Base-by-base conservation (phyloP, 92 coral and sea anemone species). In the Blastomussa wellsi region DNA sequence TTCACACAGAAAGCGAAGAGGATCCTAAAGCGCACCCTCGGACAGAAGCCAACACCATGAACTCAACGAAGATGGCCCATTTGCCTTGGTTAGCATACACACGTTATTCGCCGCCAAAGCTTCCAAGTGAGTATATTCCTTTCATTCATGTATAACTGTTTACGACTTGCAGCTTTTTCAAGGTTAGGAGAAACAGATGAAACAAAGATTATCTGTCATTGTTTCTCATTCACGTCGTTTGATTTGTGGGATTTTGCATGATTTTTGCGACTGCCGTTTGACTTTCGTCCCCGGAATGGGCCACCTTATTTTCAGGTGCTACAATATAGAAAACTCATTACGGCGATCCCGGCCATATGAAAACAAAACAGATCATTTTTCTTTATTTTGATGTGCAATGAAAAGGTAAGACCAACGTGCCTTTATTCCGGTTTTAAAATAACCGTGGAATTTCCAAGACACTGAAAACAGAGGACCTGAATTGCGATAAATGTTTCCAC, bases 41-140 rank as follows among this genome's bases (percentile, higher is more conserved):
- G n/a, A n/a, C 26, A 53, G 28, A 33, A 83, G 29, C 3, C 33
- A 73, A 12, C 13, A 3, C 32, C 5, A 4, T 37, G 41, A 60
- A 72, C 55, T 38, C 60, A 3, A 49, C 55, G 53, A 36, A 19
- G 35, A 64, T 79, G 47, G 28, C 84, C 47, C 85, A 87, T 28
- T 87, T 94, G 17, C 96, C 95, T 32, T 97, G 99, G 99, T 79
- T 97, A 47, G 77, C 92, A 22, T 97, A 90, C 70, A 91, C 99
- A 19, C 90, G 99, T 66, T 97, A 97, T 82, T 91, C 93, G 38
- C 99, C 99, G 62, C 99, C 99, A 7, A 97, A 95, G 74, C 88
- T 97, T 36, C 99, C 99, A 60, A 94, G 99, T 97, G 85, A 97
- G 99, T 95, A 35, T 26, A 31, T 5, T 51, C 24, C 8, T 39